Evolutionary conservation across 2,113 vertebrate genomes (phyloP), one percentile per base, ranked within the genome.

Genomic region (Piaya cayana): DNA sequence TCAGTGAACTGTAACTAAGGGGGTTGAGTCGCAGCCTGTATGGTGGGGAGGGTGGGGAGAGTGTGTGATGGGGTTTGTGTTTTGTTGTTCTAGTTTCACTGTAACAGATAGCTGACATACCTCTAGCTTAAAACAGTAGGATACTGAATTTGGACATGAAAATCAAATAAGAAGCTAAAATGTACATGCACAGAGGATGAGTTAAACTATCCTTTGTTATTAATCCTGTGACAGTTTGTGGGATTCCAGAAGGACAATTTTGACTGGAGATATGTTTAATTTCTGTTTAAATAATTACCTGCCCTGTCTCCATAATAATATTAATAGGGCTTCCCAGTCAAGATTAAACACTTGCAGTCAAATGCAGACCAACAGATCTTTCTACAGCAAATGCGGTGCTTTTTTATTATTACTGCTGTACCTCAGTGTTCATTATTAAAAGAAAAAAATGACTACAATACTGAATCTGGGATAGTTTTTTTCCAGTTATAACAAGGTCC

Each of bases 311-410:
- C 25, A 15, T 11, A 82, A 64, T 68, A 91, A 70, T 71, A 82
- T 63, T 71, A 69, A 62, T 88, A 82, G 65, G 84, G 74, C 95
- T 98, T 98, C 97, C 97, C 97, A 98, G 97, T 97, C 95, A 98
- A 98, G 95, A 97, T 71, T 59, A 94, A 98, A 96, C 89, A 95
- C 97, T 97, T 98, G 98, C 96, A 95, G 84, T 93, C 78, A 92
- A 90, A 94, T 83, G 92, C 95, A 97, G 89, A 91, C 96, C 95
- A 94, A 93, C 86, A 95, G 93, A 97, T 93, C 75, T 98, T 97
- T 97, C 91, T 95, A 96, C 88, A 84, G 94, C 55, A 97, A 97
- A 97, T 67, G 94, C 63, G 96, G 97, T 98, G 97, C 97, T 98
- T 98, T 95, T 95, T 93, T 88, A 82, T 93, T 95, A 93, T 90